Conservation (phyloP, 2,888 invertebrate species). For the Trimorus sp. region DNA sequence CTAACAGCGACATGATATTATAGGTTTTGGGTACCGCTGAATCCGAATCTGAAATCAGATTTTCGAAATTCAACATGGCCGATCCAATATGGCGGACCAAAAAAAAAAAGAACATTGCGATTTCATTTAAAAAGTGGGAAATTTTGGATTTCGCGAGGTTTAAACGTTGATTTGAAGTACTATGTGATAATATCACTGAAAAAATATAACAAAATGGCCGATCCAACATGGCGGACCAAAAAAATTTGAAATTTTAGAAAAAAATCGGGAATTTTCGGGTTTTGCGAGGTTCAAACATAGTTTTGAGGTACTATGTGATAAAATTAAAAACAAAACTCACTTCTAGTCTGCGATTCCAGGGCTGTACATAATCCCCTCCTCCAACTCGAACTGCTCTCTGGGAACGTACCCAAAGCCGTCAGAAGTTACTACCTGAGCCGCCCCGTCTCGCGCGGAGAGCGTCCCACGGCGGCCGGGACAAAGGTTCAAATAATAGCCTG, state of each 20-base stretch:
- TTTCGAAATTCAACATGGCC: too few species aligned
- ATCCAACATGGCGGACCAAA: slow-evolving; percentile 3
- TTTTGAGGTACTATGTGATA: too few species aligned
- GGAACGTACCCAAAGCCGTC: slow-evolving; percentile 6
- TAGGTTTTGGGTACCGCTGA: slow-evolving; percentile 3
- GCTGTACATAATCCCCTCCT: slow-evolving; percentile 11
- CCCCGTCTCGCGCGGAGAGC: slow-evolving; percentile 6
- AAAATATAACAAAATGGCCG: neutral
- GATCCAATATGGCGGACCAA: too few species aligned
- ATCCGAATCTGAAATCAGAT: too few species aligned
- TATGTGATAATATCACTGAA: too few species aligned
- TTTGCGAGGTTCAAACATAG: too few species aligned
- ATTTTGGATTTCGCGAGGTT: too few species aligned
- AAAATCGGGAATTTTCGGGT: too few species aligned
- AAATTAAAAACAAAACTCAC: neutral
- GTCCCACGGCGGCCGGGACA: slow-evolving; percentile 6
- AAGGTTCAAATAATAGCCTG: slow-evolving; percentile 10
- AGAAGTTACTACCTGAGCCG: slow-evolving; percentile 8
- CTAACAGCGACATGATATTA: neutral
- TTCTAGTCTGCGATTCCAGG: slow-evolving; percentile 20
- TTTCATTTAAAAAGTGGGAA: too few species aligned
- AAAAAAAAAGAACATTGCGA: neutral
- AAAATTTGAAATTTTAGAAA: neutral
- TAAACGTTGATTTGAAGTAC: too few species aligned
- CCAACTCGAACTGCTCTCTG: slow-evolving; percentile 15